phyloP scores from a whole-genome alignment of 1,140 invertebrate genomes.

The Papilio glaucus region DNA sequence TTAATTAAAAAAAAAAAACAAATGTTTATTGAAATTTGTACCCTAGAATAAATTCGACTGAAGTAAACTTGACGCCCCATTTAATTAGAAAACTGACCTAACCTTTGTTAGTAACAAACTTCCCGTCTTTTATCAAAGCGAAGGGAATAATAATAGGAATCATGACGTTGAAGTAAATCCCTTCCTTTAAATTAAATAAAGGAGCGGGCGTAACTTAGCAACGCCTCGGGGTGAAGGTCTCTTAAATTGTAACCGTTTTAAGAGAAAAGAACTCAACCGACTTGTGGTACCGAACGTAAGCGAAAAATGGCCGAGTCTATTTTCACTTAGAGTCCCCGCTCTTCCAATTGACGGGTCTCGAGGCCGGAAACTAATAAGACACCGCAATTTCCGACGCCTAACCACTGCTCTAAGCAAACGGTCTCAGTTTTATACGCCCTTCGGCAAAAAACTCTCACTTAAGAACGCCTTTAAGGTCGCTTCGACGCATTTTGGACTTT shows the following conservation, averaged over 20 bases:
- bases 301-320: conserved; percentile 57
- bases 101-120: not conserved
- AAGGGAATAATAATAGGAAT: conserved; percentile 15
- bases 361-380: conserved; percentile 70
- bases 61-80: not conserved
- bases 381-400: conserved; percentile 69
- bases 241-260: conserved; percentile 15
- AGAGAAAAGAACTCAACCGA: conserved; percentile 3
- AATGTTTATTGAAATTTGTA: not conserved
- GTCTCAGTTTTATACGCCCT: conserved; percentile 60
- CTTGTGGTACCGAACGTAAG: conserved; percentile 38
- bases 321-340: conserved; percentile 57
- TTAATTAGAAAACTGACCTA: not conserved
- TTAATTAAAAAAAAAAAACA: not conserved
- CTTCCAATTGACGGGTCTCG: conserved; percentile 57
- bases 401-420: conserved; percentile 60
- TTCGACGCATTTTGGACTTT: conserved; percentile 44
- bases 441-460: conserved; percentile 60
- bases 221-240: not conserved
- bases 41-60: not conserved
- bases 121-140: conserved; percentile 11
- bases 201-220: not conserved
- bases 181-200: conserved; percentile 6
- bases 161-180: conserved; percentile 2
- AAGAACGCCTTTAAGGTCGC: conserved; percentile 55